phyloP scores from a whole-genome alignment of 2,113 vertebrate species.

The Puffinus mauretanicus region DNA sequence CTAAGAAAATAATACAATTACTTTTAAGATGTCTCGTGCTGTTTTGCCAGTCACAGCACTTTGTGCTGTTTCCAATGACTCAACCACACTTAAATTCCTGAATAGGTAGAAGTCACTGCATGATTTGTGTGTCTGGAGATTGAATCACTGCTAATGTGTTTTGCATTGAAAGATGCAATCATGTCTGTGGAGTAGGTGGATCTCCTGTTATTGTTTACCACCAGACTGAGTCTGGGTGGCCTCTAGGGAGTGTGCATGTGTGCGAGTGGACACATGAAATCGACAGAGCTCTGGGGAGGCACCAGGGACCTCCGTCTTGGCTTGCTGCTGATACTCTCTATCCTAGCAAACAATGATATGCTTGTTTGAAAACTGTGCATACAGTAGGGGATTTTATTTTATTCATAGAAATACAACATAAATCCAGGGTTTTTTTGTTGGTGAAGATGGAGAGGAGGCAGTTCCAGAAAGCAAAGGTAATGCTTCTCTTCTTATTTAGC shows the following conservation, averaged over 20 bases:
- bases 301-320: neutral
- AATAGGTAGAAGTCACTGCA: neutral
- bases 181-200: neutral
- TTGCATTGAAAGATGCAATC: neutral
- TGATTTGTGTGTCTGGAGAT: neutral
- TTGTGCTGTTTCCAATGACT: neutral
- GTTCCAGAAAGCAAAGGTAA: neutral
- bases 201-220: neutral
- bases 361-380: neutral
- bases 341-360: rapidly evolving
- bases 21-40: neutral
- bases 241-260: neutral
- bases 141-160: neutral
- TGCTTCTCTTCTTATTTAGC: neutral
- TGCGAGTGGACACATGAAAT: neutral
- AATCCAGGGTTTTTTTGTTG: neutral
- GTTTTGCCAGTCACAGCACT: neutral
- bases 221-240: neutral
- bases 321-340: neutral
- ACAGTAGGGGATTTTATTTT: neutral
- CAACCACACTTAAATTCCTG: neutral
- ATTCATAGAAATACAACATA: neutral
- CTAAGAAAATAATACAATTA: neutral
- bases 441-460: neutral
- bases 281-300: rapidly evolving